Base-by-base conservation (phyloP, 1,140 invertebrate species). In the Wiebesia pumilae region DNA sequence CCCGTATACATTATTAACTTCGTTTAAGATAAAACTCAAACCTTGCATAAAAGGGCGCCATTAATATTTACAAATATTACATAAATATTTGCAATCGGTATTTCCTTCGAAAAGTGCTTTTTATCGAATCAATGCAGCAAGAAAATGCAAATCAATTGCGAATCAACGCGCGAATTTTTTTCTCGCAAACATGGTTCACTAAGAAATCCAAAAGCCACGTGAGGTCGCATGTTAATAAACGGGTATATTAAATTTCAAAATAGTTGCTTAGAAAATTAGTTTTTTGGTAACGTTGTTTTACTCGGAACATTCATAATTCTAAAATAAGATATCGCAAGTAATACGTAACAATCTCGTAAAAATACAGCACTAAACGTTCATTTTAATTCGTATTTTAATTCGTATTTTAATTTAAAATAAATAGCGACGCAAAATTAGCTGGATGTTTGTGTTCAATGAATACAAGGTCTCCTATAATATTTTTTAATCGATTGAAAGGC, bases 221-320 rank as follows among this genome's bases (percentile, higher is more conserved):
- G 30, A 47, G 27, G 65, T 71, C 24, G 30, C 30, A 69, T 81
- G 62, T 69, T 33, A 82, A 82, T 71, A 35, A 69, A 71, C 80
- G 80, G 19, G 40, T 82, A 33, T 40, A 80, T 30, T 14, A 27
- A 40, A 40, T 43, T 81, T 24, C 67, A 81, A 67, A 67, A 40
- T 33, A 35, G 67, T 35, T 30, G 9, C 16, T 10, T 71, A 35
- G 16, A 33, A 71, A 71, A 38, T 35, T 62, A 62, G 33, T 71
- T 14, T 4, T 12, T 54, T 54, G 51, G 51, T 16, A 54, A 54
- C 19, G 1, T 19, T 54, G 19, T 19, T 10, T 54, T 10, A 54
- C 9, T n/a, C n/a, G n/a, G n/a, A 47, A 47, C 4, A 12, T 12
- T 67, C 4, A 14, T 3, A 33, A 67, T 4, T 35, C 2, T 19